Evolutionary conservation across 2,797 vertebrate species (phyloP), one percentile per base, ranked within the genome.

Genomic region (Uromys caudimaculatus): DNA sequence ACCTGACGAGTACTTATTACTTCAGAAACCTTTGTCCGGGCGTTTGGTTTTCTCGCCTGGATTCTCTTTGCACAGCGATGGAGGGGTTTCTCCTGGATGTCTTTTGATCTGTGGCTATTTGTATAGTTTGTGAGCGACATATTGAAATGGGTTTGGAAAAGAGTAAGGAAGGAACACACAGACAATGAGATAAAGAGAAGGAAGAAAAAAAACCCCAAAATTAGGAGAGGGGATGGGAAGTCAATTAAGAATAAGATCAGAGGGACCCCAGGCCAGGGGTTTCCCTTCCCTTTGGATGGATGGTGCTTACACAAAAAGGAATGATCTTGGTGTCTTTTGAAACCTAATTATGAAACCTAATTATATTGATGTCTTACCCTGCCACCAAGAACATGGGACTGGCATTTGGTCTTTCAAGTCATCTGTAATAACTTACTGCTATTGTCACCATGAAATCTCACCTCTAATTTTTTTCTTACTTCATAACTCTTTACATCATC

Each of bases 1-100:
- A 88, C 76, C 69, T 96, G 96, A 96, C 97, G 93, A 94, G 93
- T 71, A 95, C 92, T 90, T 96, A 97, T 86, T 88, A 52, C 96
- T 95, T 94, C 17, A 78, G 92, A 89, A 97, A 90, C 67, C 7
- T 87, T 95, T 93, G 96, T 88, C 87, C 84, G 79, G 27, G 91
- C 44, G 3, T 95, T 95, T 91, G 52, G 50, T 97, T 97, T 94
- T 93, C 76, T 96, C 32, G 71, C 76, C 84, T 87, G 87, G 93
- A 94, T 95, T 95, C 95, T 90, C 41, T 92, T 54, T 78, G 60
- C 52, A 3, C 76, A 77, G 54, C 76, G 90, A 94, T 94, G 81
- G 77, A 96, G 92, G 71, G 38, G 89, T 90, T 92, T 79, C 60
- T 62, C 75, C 54, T 35, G 38, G 90, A 67, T 78, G 64, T 47